Base-by-base conservation (phyloP, 2,113 vertebrate species). In the Buteo buteo region DNA sequence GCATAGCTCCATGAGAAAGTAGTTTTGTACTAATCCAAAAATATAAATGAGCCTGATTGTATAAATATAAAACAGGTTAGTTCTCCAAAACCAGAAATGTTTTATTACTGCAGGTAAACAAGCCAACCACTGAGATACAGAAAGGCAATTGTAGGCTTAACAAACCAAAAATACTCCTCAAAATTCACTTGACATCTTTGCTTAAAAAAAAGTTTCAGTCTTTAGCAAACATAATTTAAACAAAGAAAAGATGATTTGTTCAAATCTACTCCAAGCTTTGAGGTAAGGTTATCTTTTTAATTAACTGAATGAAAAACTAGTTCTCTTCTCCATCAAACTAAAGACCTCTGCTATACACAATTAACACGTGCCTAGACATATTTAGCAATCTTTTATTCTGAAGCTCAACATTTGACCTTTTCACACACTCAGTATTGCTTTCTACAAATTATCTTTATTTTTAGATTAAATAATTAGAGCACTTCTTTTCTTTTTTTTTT, bases 381-480 rank as follows among this genome's bases (percentile, higher is more conserved):
- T 54, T 85, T 86, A 96, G 62, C 31, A 95, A 54, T 19, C 29
- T 88, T 95, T 88, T 92, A 52, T 91, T 93, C 76, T 78, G 54
- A 81, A 86, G 17, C 12, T 50, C 16, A 73, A 28, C 22, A 59
- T 91, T n/a, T 86, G 67, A 83, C 59, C 76, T 83, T 94, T 71
- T 81, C 59, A 66, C 7, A 32, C 22, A 28, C 34, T 76, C 16
- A n/a, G 32, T 52, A 90, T 54, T 77, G 13, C 59, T 90, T 92
- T 90, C 59, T 58, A 77, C 45, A 90, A 82, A 95, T 95, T 67
- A 67, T 67, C 22, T 94, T 90, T 84, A 91, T 82, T 94, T 96
- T 93, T 89, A 90, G 45, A 92, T 90, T 81, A 77, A 94, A 86
- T 83, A 88, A 80, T 73, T 93, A 55, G 19, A 59, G 15, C 15